Conservation (phyloP, 2,797 vertebrate genomes). For the Xyrichtys novacula region DNA sequence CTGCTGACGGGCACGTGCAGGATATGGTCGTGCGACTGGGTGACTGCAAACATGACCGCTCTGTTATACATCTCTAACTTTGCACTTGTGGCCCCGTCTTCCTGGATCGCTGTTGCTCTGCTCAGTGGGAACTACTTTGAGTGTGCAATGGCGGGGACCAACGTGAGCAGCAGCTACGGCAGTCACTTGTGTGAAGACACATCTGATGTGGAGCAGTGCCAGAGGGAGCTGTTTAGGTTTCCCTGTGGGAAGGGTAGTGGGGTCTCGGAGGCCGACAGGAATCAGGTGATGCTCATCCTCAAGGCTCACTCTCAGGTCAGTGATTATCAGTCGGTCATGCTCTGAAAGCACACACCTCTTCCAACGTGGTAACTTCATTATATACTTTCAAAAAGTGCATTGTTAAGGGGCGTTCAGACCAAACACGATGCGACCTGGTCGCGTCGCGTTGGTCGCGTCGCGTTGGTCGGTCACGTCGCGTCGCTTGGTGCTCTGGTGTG, state of each 20-base stretch:
- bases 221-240: conserved; percentile 35
- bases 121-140: conserved; percentile 82
- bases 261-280: rapidly evolving
- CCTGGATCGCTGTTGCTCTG: conserved; percentile 86
- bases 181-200: conserved; percentile 39
- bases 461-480: no score
- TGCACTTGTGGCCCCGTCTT: conserved; percentile 80
- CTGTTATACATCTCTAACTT: conserved; percentile 42
- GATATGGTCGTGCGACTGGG: conserved; percentile 22
- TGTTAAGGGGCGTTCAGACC: no score
- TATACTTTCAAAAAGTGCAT: no score
- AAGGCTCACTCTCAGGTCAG: conserved; percentile 75
- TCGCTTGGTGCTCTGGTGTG: no score
- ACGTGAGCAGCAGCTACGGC: not conserved
- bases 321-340: no score
- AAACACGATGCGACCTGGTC: no score
- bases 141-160: conserved; percentile 79
- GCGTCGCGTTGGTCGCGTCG: no score
- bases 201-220: rapidly evolving
- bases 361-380: no score
- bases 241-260: conserved; percentile 69
- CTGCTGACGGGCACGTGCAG: conserved; percentile 77
- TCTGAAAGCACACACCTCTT: no score
- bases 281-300: conserved; percentile 48
- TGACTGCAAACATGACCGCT: conserved; percentile 2